phyloP scores from a whole-genome alignment of 1,140 invertebrate species.

The Callitettix versicolor region DNA sequence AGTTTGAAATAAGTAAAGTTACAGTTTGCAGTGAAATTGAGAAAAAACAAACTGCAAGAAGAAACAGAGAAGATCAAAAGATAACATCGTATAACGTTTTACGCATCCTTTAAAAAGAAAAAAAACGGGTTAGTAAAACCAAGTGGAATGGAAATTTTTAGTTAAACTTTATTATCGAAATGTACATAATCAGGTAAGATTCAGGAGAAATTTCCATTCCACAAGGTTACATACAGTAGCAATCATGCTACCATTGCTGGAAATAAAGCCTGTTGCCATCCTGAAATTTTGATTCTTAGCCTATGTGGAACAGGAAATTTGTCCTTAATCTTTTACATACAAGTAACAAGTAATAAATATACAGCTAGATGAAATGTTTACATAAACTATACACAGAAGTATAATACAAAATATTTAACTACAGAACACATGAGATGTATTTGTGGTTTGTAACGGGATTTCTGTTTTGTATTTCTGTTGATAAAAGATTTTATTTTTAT shows the following conservation, averaged over 20 bases:
- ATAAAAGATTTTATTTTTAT: background rate
- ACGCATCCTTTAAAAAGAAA: conserved; percentile 13
- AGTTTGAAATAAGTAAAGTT: no score
- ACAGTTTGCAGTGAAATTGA: no score
- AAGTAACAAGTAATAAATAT: background rate
- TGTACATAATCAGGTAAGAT: background rate
- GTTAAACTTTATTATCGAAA: background rate
- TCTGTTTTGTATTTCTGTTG: background rate
- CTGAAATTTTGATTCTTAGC: background rate
- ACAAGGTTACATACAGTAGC: background rate
- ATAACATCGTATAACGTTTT: background rate
- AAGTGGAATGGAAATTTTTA: conserved; percentile 25
- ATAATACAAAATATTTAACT: background rate
- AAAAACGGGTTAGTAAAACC: conserved; percentile 13
- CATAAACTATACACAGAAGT: background rate
- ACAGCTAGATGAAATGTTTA: background rate
- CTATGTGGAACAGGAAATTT: conserved; percentile 9
- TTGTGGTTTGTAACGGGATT: background rate
- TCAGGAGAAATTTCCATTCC: conserved; percentile 36
- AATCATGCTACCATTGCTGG: background rate
- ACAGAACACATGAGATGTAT: background rate
- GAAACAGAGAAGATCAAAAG: no score
- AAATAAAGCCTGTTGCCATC: background rate
- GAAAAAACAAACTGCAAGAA: no score
- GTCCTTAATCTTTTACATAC: background rate